phyloP scores from a whole-genome alignment of 2,797 vertebrate species.

The Anas capensis region DNA sequence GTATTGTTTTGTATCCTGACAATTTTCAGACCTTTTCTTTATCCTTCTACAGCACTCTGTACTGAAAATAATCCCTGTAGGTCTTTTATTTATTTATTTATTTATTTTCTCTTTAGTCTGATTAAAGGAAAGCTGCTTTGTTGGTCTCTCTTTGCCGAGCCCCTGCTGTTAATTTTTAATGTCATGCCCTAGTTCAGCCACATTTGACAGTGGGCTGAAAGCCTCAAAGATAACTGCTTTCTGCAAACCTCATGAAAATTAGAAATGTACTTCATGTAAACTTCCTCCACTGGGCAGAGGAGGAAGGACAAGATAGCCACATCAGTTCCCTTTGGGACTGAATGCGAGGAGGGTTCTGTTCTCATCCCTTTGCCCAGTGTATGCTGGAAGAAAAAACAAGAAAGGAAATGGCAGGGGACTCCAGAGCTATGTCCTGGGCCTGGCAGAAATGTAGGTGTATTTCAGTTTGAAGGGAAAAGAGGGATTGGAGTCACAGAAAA shows the following conservation, averaged over 20 bases:
- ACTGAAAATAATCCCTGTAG: background rate
- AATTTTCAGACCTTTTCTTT: background rate
- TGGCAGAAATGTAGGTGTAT: background rate
- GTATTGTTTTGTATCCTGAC: background rate
- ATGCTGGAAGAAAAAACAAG: background rate
- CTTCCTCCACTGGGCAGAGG: background rate
- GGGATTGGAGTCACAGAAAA: background rate
- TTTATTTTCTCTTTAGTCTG: background rate
- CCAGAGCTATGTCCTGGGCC: background rate
- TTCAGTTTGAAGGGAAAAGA: background rate
- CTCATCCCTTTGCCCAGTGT: background rate
- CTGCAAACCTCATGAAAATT: background rate
- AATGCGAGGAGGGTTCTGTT: background rate
- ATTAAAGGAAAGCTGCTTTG: background rate
- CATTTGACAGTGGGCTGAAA: background rate
- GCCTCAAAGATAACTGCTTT: background rate
- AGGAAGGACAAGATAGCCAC: fast-evolving
- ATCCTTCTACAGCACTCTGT: background rate
- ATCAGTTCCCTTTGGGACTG: fast-evolving
- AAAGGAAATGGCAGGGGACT: background rate
- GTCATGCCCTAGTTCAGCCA: background rate
- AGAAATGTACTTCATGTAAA: no score
- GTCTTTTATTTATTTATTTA: background rate
- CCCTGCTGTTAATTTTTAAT: background rate
- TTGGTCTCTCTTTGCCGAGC: background rate